Evolutionary conservation across 2,888 invertebrate genomes (phyloP), one percentile per base, ranked within the genome.

Genomic region (Brachyptera risi): DNA sequence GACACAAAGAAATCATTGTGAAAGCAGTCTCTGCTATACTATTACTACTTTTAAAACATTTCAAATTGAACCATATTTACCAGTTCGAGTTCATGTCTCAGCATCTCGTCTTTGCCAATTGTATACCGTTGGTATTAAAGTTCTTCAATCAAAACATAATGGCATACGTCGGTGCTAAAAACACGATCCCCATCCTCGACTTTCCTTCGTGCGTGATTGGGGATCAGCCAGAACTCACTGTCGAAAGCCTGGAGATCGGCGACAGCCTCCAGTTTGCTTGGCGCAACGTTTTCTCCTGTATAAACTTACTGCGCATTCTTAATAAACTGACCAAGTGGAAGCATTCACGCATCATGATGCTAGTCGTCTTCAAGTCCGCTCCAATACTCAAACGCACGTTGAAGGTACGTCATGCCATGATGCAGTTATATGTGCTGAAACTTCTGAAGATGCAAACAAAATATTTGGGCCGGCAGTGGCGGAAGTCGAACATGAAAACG

Each of bases 241-340:
- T 90, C 40, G 96, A 97, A 73, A 92, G 89, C 71, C 80, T 97
- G 65, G 90, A 92, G 71, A 88, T 92, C 68, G 90, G 91, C 27
- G 89, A 89, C 69, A 85, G 86, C 63, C 86, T 91, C 67, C 86
- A 87, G 50, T 97, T 89, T 75, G 95, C 96, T 49, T 99, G 98
- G 99, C 83, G 98, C 67, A 99, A 99, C 79, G 88, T 99, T 59
- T 99, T 96, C 77, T 94, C 96, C 2, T 96, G 97, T 73, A 96
- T 99, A 63, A 99, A 99, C 79, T 78, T 99, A 57, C 78, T 99
- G 65, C 83, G 99, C 68, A 93, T 99, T 68, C 82, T 99, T 59
- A 99, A 99, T 76, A 99, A 99, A 78, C 80, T 99, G 61, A 98
- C 97, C 42, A 99, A 99, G 76, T 97, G 98, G 95, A 99, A 99